Evolutionary conservation across 2,888 invertebrate species (phyloP), one percentile per base, ranked within the genome.

Genomic region (Brenthis hecate): DNA sequence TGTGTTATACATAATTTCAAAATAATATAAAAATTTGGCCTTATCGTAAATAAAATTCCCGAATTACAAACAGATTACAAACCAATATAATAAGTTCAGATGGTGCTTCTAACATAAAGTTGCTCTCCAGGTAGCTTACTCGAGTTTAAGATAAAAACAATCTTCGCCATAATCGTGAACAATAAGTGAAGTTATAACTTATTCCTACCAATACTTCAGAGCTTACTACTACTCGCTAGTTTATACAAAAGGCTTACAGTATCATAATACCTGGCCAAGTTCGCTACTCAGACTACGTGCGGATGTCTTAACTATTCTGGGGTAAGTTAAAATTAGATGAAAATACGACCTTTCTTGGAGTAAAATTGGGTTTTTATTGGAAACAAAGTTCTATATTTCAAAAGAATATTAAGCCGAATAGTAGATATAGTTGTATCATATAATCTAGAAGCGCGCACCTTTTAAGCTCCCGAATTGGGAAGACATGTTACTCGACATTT

Each of bases 221-320:
- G 74, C 71, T 74, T 75, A 72, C 65, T 66, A 23, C 63, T 66
- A 58, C 71, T 60, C 58, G 55, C 56, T 64, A 71, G 72, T 73
- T 73, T 68, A 72, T 74, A 65, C 70, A 71, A 70, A 65, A 66
- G 69, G 68, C 72, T 74, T 68, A 72, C 68, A 62, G 70, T 72
- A 72, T 73, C 70, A 74, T 72, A 74, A 71, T 69, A 69, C 63
- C 68, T 63, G 58, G 47, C 55, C 68, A 75, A 73, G 70, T 75
- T 72, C 61, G 55, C 56, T 61, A 53, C 65, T 61, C 43, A 66
- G 56, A 61, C 56, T 70, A 68, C 68, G 70, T 72, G 70, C 61
- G 58, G 66, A 50, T 51, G 68, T 58, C 64, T 69, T 61, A 69
- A 65, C 65, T 56, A 65, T 69, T 51, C 60, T 60, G 53, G 56